Percentiles rank a stretch among this genome's conserved stretches.
phyloP scores from a whole-genome alignment of 2,888 invertebrate species.

The Ametastegia equiseti region DNA sequence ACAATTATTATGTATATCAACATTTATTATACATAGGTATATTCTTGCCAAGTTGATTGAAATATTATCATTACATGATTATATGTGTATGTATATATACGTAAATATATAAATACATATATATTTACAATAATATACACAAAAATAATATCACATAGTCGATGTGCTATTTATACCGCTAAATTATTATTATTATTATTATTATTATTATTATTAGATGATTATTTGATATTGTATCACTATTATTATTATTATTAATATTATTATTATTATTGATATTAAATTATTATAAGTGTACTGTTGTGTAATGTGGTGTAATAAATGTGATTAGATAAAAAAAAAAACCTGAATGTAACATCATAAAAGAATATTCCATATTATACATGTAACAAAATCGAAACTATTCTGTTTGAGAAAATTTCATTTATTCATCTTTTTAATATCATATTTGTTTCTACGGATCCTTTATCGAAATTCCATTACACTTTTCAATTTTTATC shows the following conservation, averaged over 20 bases:
- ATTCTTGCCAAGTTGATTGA: background rate
- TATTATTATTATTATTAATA: conserved; percentile 65
- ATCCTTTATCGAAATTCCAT: too few relatives aligned
- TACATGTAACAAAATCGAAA: background rate
- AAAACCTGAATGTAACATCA: conserved; percentile 15
- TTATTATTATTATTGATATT: conserved; percentile 70
- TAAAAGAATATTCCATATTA: background rate
- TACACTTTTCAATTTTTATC: background rate
- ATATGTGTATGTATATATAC: background rate
- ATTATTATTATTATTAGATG: conserved; percentile 51
- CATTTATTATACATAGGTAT: too few relatives aligned
- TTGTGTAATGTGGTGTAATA: conserved; percentile 75
- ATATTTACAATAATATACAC: background rate
- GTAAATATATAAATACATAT: background rate
- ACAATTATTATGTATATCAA: background rate
- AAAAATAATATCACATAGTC: conserved; percentile 63
- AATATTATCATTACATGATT: conserved; percentile 6
- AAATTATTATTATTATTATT: conserved; percentile 59
- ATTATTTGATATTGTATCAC: conserved; percentile 58
- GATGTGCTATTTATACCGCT: conserved; percentile 73
- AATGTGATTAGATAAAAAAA: conserved; percentile 69
- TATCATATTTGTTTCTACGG: background rate
- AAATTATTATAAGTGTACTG: conserved; percentile 75
- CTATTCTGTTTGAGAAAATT: background rate
- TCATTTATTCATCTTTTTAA: background rate